A percentile compares a stretch with the other conserved stretches of the same genome.
These are phyloP conservation scores for Edolisoma coerulescens DNA, from an alignment of 2,113 vertebrate genomes.

Conservation along the genomic window DNA sequence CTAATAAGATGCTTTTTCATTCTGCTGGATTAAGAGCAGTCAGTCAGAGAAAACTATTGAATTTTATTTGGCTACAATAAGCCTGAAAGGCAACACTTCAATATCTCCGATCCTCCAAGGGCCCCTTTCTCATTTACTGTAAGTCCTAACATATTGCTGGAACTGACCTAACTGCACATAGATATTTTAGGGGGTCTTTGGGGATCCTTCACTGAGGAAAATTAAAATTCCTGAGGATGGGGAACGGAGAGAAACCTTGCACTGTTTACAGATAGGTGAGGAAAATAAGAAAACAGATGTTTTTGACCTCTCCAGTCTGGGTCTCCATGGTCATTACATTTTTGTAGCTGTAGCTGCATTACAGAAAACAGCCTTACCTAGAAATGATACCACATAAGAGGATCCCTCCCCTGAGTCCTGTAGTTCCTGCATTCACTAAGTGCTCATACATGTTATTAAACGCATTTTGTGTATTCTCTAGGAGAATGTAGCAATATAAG, in stretches of 20 bases:
- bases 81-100: background rate
- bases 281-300: background rate
- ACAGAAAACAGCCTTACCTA: background rate
- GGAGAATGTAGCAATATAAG: background rate
- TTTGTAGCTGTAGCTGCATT: background rate
- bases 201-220: background rate
- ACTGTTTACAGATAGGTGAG: background rate
- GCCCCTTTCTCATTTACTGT: slow-evolving; percentile 24
- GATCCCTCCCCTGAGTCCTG: background rate
- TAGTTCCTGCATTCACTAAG: background rate
- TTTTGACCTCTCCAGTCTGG: background rate
- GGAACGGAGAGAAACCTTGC: background rate
- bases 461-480: background rate
- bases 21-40: background rate
- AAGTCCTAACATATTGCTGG: slow-evolving; percentile 6
- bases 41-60: background rate
- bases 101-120: slow-evolving; percentile 20
- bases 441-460: background rate
- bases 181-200: background rate
- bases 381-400: background rate
- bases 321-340: background rate
- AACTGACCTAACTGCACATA: background rate
- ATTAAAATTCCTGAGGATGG: background rate
- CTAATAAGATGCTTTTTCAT: slow-evolving; percentile 20
- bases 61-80: slow-evolving; percentile 12